phyloP scores from a whole-genome alignment of 2,888 invertebrate species.

The Malachius bipustulatus region DNA sequence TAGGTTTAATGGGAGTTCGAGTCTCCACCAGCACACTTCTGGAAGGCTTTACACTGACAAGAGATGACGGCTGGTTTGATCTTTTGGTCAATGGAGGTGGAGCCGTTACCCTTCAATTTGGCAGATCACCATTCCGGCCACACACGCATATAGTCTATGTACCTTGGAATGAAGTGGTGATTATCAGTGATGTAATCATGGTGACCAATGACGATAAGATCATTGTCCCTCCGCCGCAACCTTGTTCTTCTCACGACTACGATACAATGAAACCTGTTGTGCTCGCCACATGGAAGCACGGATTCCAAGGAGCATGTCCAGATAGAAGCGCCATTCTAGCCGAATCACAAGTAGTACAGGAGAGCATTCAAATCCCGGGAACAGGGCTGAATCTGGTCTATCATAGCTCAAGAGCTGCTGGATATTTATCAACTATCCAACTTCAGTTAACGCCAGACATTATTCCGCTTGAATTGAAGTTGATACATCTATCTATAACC shows the following conservation, averaged over 20 bases:
- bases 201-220: slow-evolving; percentile 75
- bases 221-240: slow-evolving; percentile 53
- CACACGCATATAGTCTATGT: slow-evolving; percentile 82
- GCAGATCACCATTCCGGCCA: slow-evolving; percentile 79
- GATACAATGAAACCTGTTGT: slow-evolving; percentile 89
- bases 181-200: slow-evolving; percentile 77
- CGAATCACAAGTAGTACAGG: slow-evolving; percentile 90
- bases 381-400: slow-evolving; percentile 93
- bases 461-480: slow-evolving; percentile 65
- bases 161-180: slow-evolving; percentile 97
- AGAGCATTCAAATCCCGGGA: slow-evolving; percentile 86
- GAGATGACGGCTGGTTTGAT: slow-evolving; percentile 95
- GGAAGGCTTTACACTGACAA: slow-evolving; percentile 89
- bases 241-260: slow-evolving; percentile 81
- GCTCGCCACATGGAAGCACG: slow-evolving; percentile 87
- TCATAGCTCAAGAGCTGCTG: slow-evolving; percentile 88
- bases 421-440: slow-evolving; percentile 86
- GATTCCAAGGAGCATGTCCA: slow-evolving; percentile 89
- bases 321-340: slow-evolving; percentile 82
- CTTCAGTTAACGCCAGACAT: slow-evolving; percentile 78
- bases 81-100: slow-evolving; percentile 98
- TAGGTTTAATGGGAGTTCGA: slow-evolving; percentile 89
- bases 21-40: slow-evolving; percentile 89
- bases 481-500: slow-evolving; percentile 86
- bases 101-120: slow-evolving; percentile 89